Evolutionary conservation across 2,797 vertebrate species (phyloP).

Genomic region (Sebastes alutus): DNA sequence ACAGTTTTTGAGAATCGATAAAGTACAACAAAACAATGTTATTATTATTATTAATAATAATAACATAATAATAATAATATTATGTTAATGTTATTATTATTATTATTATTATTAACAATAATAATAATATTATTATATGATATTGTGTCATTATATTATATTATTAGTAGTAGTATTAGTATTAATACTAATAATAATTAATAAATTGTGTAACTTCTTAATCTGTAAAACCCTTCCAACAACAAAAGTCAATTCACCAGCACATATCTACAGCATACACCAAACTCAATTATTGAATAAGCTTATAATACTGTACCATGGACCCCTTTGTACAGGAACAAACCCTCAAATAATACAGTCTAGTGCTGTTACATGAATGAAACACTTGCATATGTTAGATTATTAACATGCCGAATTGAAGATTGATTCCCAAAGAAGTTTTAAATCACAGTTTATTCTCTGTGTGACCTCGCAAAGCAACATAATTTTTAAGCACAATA

Average conservation of each 20-base stretch:
- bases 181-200: no score
- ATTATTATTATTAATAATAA: no score
- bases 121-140: no score
- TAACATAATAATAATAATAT: no score
- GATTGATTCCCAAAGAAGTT: rapidly evolving
- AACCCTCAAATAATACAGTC: neutral
- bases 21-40: no score
- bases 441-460: neutral
- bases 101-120: no score
- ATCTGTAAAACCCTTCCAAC: neutral
- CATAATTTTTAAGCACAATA: neutral
- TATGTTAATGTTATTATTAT: no score
- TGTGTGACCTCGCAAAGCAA: neutral
- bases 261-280: neutral
- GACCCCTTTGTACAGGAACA: neutral
- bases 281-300: neutral
- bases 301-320: neutral
- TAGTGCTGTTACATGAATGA: neutral
- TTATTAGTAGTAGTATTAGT: rapidly evolving
- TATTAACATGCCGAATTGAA: neutral
- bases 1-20: no score
- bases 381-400: neutral
- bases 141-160: no score
- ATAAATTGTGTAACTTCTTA: neutral
- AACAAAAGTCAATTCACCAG: neutral